Conservation (phyloP, 2,797 vertebrate species). For the Anabacerthia variegaticeps region DNA sequence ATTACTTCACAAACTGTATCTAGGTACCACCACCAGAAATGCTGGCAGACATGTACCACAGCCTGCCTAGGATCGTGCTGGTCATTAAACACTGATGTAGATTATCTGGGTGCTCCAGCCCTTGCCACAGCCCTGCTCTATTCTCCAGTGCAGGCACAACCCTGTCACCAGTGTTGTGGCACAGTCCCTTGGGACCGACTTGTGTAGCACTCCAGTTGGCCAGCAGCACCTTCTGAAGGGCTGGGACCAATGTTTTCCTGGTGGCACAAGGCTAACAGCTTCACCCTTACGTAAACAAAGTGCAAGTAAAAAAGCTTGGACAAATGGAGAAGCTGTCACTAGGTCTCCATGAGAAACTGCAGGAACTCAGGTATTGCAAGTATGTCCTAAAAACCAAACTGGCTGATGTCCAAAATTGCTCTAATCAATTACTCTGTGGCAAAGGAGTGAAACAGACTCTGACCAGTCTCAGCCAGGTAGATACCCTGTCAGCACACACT, state of each 20-base stretch:
- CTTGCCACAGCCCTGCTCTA: rapidly evolving
- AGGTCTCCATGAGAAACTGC: background rate
- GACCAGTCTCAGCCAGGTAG: rapidly evolving
- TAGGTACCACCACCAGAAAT: background rate
- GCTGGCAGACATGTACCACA: background rate
- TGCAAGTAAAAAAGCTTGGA: background rate
- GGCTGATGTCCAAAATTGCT: background rate
- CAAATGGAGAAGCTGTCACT: background rate
- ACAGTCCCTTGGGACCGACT: rapidly evolving
- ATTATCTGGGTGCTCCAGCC: rapidly evolving
- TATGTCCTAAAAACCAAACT: background rate
- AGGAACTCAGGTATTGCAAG: background rate
- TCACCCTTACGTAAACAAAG: background rate
- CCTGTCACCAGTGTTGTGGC: background rate
- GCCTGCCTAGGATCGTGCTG: too few relatives aligned
- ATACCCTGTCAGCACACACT: too few relatives aligned
- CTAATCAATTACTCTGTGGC: background rate
- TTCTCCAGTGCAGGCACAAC: background rate
- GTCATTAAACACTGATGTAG: background rate
- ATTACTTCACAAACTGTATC: rapidly evolving
- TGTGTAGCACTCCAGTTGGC: background rate
- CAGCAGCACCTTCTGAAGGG: background rate
- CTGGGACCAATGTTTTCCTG: background rate
- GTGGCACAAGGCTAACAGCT: background rate
- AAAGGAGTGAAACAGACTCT: background rate